Base-by-base conservation (phyloP, 1,140 invertebrate genomes). In the Temnothorax nylanderi region DNA sequence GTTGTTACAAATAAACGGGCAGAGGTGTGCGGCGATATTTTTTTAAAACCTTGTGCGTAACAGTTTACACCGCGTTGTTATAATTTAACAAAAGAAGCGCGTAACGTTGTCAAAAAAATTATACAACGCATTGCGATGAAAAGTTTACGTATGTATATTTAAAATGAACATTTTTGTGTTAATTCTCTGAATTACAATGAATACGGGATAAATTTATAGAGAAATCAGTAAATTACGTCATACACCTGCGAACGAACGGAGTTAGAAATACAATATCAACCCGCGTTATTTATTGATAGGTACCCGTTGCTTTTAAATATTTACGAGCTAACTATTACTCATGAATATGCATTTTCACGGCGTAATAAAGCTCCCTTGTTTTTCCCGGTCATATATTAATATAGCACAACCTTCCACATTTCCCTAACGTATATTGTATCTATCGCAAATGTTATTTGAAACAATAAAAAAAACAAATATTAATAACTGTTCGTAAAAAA, bases 261-360 rank as follows among this genome's bases (percentile, higher is more conserved):
- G 47, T 54, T 54, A 41, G 34, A 81, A 69, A 71, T 69, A 71
- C 34, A 80, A 80, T 81, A 81, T 81, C 77, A 81, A 41, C n/a
- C 10, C 18, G n/a, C 64, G 76, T 81, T 81, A 69, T 81, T 81
- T 81, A 54, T 81, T 71, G 64, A 81, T 71, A 54, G 34, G 21
- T 54, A 71, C 47, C 47, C n/a, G 41, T 54, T n/a, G 62, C 77
- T 71, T 54, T 44, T 71, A 54, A 71, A 81, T 81, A 81, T 71
- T 69, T 69, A 81, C 77, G 47, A 81, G 65, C 34, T 54, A 34
- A 71, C 47, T 71, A 80, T 81, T 80, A 80, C n/a, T 69, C 47
- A 44, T 81, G 21, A 81, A 81, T 71, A 81, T 81, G 64, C 47
- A 81, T 71, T 81, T 71, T 56, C n/a, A 69, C 47, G 44, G 4